Conservation (phyloP, 2,113 vertebrate species). For the Otolemur garnettii region DNA sequence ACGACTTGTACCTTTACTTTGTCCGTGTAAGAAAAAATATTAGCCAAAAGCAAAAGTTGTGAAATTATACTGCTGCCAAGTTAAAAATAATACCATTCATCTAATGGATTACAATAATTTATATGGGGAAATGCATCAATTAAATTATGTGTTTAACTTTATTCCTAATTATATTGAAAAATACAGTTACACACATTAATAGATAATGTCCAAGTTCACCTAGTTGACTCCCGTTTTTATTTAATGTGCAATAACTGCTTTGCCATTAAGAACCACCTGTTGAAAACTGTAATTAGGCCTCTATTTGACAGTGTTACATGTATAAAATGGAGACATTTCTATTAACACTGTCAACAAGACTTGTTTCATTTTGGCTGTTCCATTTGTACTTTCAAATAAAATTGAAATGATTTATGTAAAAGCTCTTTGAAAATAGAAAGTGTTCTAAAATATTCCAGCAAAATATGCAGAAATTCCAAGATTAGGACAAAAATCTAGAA, state of each 20-base stretch:
- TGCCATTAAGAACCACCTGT: conserved; percentile 26
- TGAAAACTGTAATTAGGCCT: conserved; percentile 49
- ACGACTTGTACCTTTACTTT: conserved; percentile 38
- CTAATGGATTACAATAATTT: conserved; percentile 17
- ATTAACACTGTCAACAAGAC: not conserved
- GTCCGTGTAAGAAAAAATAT: not conserved
- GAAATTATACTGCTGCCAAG: conserved; percentile 31
- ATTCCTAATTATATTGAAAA: conserved; percentile 15
- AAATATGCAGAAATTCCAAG: not conserved
- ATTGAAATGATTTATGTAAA: conserved; percentile 53
- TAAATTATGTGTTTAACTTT: conserved; percentile 50
- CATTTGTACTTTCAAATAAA: conserved; percentile 24
- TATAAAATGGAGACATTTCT: conserved; percentile 7
- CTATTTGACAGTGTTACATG: not conserved
- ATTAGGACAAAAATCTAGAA: not conserved
- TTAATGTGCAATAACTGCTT: conserved; percentile 35
- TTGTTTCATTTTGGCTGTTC: conserved; percentile 37
- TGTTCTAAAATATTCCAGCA: not conserved
- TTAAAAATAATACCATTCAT: not conserved
- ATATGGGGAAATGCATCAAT: not conserved
- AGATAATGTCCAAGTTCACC: not conserved
- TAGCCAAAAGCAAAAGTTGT: not conserved
- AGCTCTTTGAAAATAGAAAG: conserved; percentile 20
- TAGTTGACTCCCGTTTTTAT: not conserved
- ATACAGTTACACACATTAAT: conserved; percentile 7